Conservation (phyloP, 2,113 vertebrate species). For the Platysternon megacephalum region DNA sequence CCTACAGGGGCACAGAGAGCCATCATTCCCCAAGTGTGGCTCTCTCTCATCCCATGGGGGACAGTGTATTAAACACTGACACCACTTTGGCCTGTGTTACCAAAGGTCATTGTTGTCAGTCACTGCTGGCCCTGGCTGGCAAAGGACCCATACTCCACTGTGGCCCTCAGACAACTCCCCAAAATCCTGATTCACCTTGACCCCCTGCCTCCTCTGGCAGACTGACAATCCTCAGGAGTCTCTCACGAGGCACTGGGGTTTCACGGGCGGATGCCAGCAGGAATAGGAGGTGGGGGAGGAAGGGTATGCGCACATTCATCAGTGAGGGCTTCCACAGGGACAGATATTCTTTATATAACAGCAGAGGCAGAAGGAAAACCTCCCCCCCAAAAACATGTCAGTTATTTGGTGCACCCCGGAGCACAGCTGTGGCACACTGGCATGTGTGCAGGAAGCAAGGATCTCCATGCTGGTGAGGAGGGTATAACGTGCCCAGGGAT, state of each 20-base stretch:
- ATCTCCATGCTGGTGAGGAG: no score
- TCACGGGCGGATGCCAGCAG: not conserved
- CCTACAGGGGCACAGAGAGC: no score
- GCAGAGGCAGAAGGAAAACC: not conserved
- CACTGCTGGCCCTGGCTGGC: not conserved
- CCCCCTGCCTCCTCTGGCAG: not conserved
- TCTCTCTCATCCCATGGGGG: not conserved
- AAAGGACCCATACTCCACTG: not conserved
- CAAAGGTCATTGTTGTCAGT: not conserved
- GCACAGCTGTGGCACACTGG: no score
- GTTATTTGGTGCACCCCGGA: not conserved
- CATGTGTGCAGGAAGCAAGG: no score
- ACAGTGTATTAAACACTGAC: not conserved
- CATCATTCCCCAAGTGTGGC: not conserved
- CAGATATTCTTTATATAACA: not conserved
- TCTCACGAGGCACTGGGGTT: not conserved
- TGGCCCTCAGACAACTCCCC: no score
- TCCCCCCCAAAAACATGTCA: not conserved
- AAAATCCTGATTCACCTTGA: not conserved
- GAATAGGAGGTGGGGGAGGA: not conserved
- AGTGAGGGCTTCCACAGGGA: not conserved
- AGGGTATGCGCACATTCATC: not conserved
- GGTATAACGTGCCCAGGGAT: no score
- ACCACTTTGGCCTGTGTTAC: not conserved
- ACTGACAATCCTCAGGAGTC: not conserved